Percentiles rank a stretch among this genome's conserved stretches.
These are phyloP conservation scores for Norana najaformis DNA, from an alignment of 2,888 invertebrate species.

Conservation along the genomic window DNA sequence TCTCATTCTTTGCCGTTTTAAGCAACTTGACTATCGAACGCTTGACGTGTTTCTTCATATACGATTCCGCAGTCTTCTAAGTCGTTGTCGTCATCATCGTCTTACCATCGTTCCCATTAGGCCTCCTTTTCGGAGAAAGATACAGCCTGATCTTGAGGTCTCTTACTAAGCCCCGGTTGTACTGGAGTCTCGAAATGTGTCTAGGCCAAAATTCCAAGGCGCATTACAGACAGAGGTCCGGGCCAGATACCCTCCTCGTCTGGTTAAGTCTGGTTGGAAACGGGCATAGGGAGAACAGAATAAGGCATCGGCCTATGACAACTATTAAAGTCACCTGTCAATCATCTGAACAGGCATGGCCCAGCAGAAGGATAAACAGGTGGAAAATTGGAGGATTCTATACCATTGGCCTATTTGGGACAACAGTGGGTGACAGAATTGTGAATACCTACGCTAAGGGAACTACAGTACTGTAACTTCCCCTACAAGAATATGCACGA, in stretches of 20 bases:
- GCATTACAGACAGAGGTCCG: too few relatives aligned
- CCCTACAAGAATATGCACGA: background rate
- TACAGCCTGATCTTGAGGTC: background rate
- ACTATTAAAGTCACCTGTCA: too few relatives aligned
- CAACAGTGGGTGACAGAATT: too few relatives aligned
- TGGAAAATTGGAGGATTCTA: background rate
- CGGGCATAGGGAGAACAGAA: background rate
- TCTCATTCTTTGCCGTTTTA: constrained; percentile 1
- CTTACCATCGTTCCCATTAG: background rate
- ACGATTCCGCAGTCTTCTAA: background rate
- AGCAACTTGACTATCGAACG: background rate
- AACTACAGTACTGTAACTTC: background rate
- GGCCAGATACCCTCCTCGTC: too few relatives aligned
- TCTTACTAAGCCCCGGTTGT: background rate
- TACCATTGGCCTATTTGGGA: background rate
- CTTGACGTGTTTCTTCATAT: background rate
- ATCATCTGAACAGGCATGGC: too few relatives aligned
- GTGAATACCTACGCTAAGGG: too few relatives aligned
- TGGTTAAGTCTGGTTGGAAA: too few relatives aligned
- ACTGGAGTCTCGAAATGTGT: too few relatives aligned
- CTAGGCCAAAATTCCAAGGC: too few relatives aligned
- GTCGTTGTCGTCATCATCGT: background rate
- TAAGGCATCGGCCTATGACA: background rate
- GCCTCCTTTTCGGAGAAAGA: background rate
- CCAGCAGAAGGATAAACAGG: too few relatives aligned